Percentiles rank a stretch among this genome's conserved stretches.
phyloP scores from a whole-genome alignment of 2,797 vertebrate genomes.

The Myioborus miniatus region DNA sequence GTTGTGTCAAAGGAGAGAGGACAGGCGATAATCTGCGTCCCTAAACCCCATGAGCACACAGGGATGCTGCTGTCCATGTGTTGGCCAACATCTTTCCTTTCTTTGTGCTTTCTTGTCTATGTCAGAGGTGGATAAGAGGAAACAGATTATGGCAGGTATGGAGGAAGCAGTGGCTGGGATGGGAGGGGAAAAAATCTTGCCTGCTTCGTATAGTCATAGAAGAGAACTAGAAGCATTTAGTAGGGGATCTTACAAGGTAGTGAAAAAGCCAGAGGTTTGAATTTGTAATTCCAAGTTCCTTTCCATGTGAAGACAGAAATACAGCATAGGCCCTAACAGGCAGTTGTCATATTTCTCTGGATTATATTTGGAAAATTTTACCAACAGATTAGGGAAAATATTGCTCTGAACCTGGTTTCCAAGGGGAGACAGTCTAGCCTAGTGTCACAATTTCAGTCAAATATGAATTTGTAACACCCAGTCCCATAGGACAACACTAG shows the following conservation, averaged over 20 bases:
- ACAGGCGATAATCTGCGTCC: background rate
- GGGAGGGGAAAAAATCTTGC: background rate
- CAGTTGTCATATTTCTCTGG: background rate
- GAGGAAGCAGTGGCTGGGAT: background rate
- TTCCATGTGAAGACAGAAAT: background rate
- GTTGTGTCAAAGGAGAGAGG: background rate
- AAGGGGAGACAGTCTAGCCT: background rate
- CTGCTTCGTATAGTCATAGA: background rate
- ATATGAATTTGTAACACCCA: background rate
- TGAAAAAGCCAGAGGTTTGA: background rate
- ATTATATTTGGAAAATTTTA: background rate
- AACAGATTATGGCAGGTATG: background rate
- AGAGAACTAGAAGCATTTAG: background rate
- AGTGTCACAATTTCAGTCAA: background rate
- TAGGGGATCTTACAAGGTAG: background rate
- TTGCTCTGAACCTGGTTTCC: background rate
- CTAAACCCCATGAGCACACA: background rate
- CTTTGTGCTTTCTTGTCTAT: background rate
- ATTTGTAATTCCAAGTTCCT: background rate
- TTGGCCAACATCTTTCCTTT: background rate
- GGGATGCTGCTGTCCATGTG: fast-evolving
- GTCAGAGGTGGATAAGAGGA: background rate
- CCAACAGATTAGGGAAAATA: background rate
- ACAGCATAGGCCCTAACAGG: background rate
- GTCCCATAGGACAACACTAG: background rate